Evolutionary conservation across 2,113 vertebrate genomes (phyloP), one percentile per base, ranked within the genome.

Genomic region (Turnix velox): DNA sequence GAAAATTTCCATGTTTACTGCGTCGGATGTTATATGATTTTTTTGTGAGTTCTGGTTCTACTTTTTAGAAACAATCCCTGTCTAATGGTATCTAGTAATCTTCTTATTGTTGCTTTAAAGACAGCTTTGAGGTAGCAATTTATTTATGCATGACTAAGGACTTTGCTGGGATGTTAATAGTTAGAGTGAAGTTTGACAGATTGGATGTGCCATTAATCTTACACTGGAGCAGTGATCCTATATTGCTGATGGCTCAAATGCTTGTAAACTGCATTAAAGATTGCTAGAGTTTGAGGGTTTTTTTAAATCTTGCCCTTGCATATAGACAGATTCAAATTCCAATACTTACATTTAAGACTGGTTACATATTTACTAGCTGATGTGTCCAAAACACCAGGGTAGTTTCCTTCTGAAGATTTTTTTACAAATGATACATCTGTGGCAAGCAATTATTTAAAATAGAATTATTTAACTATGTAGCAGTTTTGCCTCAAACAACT

Each of bases 151-250:
- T 83, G 28, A 90, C 83, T 84, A 82, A 87, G 86, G 76, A 48
- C 40, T 92, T 88, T 84, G 40, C 48, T 72, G 48, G 45, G 45
- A 72, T 49, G 52, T 59, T 92, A 71, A 48, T 42, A 92, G n/a
- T 76, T 54, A 87, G 40, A 84, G 19, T 68, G 73, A 90, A 81
- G 57, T 81, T 65, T 96, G 93, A 82, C 52, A 88, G 83, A 55
- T 71, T 87, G 54, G 83, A 71, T 77, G 31, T 91, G 76, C 79
- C 68, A 85, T 79, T 84, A 79, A 81, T 88, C 86, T 94, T 92
- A 48, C 13, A 57, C 45, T 90, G 73, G 61, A 87, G 72, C 49
- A 54, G 57, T 77, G 48, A 67, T 88, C 43, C 52, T 72, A 3
- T 65, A 68, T 35, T 84, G 63, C 39, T 94, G 79, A 71, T 52